phyloP scores from a whole-genome alignment of 1,140 invertebrate species.

The Neodiprion lecontei region DNA sequence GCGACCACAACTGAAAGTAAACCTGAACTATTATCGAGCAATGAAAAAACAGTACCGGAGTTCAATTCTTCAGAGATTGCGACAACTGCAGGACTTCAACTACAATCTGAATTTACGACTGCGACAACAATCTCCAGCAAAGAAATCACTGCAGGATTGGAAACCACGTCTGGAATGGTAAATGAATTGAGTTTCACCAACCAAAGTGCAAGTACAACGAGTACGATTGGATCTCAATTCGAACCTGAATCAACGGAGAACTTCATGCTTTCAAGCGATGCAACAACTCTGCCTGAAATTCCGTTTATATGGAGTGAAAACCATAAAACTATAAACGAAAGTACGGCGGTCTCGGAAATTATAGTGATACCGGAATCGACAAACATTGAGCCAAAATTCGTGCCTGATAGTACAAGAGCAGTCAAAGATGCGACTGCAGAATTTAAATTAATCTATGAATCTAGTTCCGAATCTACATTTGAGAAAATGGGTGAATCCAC shows the following conservation, averaged over 20 bases:
- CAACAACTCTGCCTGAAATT: not conserved
- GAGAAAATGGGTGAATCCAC: no score
- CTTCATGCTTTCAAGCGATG: not conserved
- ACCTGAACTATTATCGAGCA: not conserved
- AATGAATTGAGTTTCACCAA: not conserved
- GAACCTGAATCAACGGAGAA: no score
- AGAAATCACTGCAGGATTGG: not conserved
- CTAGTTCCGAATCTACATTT: not conserved
- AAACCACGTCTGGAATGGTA: not conserved
- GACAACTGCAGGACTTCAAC: not conserved
- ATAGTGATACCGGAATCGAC: slow-evolving; percentile 10
- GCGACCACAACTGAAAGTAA: not conserved
- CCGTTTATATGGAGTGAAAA: not conserved
- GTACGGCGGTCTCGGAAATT: slow-evolving; percentile 10
- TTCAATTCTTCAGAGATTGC: not conserved
- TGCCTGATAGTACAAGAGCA: not conserved
- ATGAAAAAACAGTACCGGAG: not conserved
- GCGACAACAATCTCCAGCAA: not conserved
- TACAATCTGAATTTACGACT: not conserved
- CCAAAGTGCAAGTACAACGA: not conserved
- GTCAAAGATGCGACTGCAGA: no score
- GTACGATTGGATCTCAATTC: not conserved
- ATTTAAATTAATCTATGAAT: no score
- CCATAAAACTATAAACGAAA: not conserved
- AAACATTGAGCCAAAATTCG: not conserved